Evolutionary conservation across 2,113 vertebrate species (phyloP), one percentile per base, ranked within the genome.

Genomic region (Pseudonaja textilis): DNA sequence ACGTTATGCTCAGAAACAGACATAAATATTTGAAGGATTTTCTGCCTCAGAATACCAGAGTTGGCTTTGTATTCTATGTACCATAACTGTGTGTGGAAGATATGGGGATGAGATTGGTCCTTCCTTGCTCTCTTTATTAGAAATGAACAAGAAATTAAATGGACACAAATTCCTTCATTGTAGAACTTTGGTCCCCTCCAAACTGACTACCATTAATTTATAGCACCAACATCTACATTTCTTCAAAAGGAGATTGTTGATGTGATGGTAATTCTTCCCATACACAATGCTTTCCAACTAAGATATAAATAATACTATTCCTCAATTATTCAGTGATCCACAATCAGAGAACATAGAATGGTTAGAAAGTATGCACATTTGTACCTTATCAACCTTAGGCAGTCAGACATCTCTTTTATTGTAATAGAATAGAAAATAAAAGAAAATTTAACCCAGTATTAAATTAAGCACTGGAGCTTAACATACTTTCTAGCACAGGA

Each of bases 381-480:
- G 95, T 91, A 93, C 93, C 74, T 96, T 92, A 90, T 96, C 95
- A 93, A 96, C 94, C 95, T 93, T 93, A 96, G 94, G 89, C 57
- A 95, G 94, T 92, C 93, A 95, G 93, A 56, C 94, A 93, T 89
- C 94, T 94, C 92, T 93, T 94, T 93, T 93, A 91, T 54, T 87
- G 94, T 90, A 91, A 94, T 92, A 94, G 90, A 96, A 91, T 88
- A 94, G 94, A 95, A 94, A 93, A n/a, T n/a, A n/a, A n/a, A n/a
- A n/a, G n/a, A n/a, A n/a, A n/a, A n/a, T n/a, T n/a, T n/a, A n/a
- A 93, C 94, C 97, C 97, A 96, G 97, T 97, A 97, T 96, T 97
- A 97, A 97, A 97, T 97, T 96, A 98, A 97, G 95, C 95, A 96
- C 95, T 94, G 94, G 93, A 96, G 95, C 94, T 97, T 97, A 96